Percentiles rank a stretch among this genome's conserved stretches.
Conservation (phyloP, 1,140 invertebrate genomes). For the Platorchestia sp. region DNA sequence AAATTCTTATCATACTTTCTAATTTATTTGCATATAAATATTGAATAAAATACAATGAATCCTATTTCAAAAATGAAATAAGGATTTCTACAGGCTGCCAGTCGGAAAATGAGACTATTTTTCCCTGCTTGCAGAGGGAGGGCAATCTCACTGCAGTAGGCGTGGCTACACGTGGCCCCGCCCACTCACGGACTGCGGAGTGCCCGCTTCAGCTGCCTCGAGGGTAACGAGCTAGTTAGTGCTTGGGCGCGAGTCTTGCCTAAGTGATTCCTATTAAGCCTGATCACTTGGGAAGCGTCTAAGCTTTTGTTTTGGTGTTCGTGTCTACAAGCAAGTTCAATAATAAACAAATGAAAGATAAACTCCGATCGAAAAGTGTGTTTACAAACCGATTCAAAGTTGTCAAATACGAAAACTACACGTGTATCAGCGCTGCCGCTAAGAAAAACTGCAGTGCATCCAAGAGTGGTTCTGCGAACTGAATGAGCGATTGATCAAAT, state of each 20-base stretch:
- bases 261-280: constrained; percentile 38
- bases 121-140: not conserved
- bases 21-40: not conserved
- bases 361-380: constrained; percentile 23
- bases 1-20: not conserved
- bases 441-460: not conserved
- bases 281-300: constrained; percentile 19
- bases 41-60: not conserved
- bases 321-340: constrained; percentile 43
- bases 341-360: constrained; percentile 48
- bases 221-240: constrained; percentile 36
- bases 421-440: not conserved
- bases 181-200: constrained; percentile 13
- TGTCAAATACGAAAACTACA: constrained; percentile 44
- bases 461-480: not conserved
- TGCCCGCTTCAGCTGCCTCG: constrained; percentile 9
- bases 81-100: not conserved
- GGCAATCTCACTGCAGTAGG: not conserved
- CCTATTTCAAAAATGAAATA: not conserved
- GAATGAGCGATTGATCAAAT: constrained; percentile 11
- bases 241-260: not conserved
- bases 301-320: constrained; percentile 46
- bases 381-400: constrained; percentile 50
- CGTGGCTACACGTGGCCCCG: not conserved
- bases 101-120: not conserved